Conservation (phyloP, 2,888 invertebrate genomes). For the Pseudococcus viburni region DNA sequence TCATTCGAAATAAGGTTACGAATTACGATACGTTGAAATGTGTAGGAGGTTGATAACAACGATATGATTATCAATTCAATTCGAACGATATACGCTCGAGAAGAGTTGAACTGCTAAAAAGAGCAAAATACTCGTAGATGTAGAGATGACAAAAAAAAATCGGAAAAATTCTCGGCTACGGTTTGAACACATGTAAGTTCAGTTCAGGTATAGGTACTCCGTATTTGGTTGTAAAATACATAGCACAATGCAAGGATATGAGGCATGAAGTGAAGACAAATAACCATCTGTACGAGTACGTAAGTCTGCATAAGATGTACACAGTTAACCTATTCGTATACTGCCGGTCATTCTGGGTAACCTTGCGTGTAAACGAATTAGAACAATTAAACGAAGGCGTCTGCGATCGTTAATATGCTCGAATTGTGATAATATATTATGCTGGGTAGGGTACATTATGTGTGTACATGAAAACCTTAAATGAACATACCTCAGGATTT, state of each 20-base stretch:
- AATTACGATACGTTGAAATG: too few relatives aligned
- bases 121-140: too few relatives aligned
- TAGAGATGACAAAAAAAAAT: too few relatives aligned
- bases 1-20: too few relatives aligned
- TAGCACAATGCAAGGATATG: not conserved
- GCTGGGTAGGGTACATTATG: not conserved
- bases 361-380: not conserved
- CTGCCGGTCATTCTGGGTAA: not conserved
- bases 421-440: not conserved
- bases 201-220: too few relatives aligned
- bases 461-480: not conserved
- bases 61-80: too few relatives aligned
- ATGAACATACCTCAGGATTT: not conserved
- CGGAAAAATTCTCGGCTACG: too few relatives aligned
- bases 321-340: slow-evolving; percentile 8
- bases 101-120: too few relatives aligned
- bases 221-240: too few relatives aligned
- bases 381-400: slow-evolving; percentile 21
- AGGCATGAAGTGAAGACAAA: not conserved
- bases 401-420: not conserved
- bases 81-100: too few relatives aligned
- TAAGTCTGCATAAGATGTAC: not conserved
- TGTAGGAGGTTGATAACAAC: too few relatives aligned
- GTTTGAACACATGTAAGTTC: too few relatives aligned
- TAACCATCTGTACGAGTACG: not conserved